Conservation (phyloP, 1,140 invertebrate genomes). For the Gonatopus flavifemur region DNA sequence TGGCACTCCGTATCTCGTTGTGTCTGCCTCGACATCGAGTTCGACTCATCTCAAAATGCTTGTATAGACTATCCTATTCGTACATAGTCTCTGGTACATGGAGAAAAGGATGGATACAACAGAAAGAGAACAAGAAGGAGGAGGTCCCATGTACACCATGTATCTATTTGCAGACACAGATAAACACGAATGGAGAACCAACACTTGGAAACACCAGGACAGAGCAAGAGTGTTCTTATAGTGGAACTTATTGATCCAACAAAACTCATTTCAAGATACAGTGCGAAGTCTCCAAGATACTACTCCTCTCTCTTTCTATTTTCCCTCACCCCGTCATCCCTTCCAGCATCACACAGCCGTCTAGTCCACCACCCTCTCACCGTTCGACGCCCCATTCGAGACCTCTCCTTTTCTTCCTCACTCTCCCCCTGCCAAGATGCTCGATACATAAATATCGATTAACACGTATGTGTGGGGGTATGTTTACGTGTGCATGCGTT, state of each 20-base stretch:
- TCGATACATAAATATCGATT: too few species aligned
- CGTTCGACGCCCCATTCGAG: conserved; percentile 30
- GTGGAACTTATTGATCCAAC: conserved; percentile 62
- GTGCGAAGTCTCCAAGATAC: conserved; percentile 61
- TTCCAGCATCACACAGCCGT: conserved; percentile 12
- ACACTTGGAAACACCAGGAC: conserved; percentile 42
- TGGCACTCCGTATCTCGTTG: conserved; percentile 8
- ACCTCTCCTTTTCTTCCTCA: conserved; percentile 16
- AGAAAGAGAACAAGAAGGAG: conserved; percentile 14
- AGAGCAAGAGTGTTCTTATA: conserved; percentile 58
- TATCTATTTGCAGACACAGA: conserved; percentile 53
- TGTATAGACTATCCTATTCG: conserved; percentile 40
- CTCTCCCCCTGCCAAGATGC: conserved; percentile 9
- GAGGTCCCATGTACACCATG: conserved; percentile 39
- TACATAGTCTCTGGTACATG: conserved; percentile 41
- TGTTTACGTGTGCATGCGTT: too few species aligned
- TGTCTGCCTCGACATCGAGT: conserved; percentile 41
- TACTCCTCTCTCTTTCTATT: conserved; percentile 36
- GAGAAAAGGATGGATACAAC: conserved; percentile 39
- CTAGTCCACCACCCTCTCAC: conserved; percentile 26
- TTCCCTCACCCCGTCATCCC: conserved; percentile 7
- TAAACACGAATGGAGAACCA: conserved; percentile 46
- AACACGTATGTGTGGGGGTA: too few species aligned
- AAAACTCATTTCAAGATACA: conserved; percentile 63
- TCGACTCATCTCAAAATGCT: conserved; percentile 47